A percentile compares a stretch with the other conserved stretches of the same genome.
phyloP scores from a whole-genome alignment of 2,113 vertebrate species.

The Equus przewalskii region DNA sequence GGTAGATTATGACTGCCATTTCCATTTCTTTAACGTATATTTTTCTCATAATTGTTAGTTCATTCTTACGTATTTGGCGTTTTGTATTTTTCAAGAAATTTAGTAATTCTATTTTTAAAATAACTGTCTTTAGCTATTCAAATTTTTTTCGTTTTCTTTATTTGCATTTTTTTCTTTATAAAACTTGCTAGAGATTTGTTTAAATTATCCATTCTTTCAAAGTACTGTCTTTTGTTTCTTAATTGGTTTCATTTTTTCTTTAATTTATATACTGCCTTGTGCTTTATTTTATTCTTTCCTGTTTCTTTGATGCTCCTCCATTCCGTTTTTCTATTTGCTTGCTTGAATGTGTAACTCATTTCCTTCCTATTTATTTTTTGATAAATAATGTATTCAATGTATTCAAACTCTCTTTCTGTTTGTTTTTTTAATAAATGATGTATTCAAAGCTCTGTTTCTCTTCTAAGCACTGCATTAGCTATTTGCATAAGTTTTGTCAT shows the following conservation, averaged over 20 bases:
- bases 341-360: constrained; percentile 25
- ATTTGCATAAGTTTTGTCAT: background rate
- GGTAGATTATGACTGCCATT: background rate
- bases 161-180: background rate
- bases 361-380: background rate
- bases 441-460: background rate
- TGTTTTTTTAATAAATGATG: constrained; percentile 1
- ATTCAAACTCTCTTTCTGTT: background rate
- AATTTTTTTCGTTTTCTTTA: background rate
- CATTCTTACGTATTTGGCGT: background rate
- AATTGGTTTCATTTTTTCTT: background rate
- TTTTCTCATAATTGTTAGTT: background rate
- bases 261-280: background rate
- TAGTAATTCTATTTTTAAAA: background rate
- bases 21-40: background rate
- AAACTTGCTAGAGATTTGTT: background rate
- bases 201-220: constrained; percentile 16
- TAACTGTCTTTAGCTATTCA: background rate
- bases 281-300: background rate
- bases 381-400: background rate
- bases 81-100: background rate
- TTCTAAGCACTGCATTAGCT: background rate
- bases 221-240: background rate
- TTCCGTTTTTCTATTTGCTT: background rate
- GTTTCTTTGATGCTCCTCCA: background rate